Percentiles rank a stretch among this genome's conserved stretches.
Conservation (phyloP, 2,888 invertebrate genomes). For the Conistra vaccinii region DNA sequence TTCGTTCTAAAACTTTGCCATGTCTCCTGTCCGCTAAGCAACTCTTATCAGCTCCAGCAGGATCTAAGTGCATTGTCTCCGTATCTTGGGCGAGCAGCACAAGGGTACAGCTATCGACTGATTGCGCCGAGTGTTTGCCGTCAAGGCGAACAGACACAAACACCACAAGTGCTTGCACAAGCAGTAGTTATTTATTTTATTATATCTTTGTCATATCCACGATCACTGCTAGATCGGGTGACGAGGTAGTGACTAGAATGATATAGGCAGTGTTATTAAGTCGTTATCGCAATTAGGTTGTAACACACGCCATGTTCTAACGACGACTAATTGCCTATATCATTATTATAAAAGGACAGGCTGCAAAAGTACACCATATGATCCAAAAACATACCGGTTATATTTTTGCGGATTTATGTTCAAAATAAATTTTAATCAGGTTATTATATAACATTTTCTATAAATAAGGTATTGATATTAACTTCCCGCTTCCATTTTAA, state of each 20-base stretch:
- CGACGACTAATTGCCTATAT: constrained; percentile 1
- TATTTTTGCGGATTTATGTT: neutral
- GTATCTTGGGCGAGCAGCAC: constrained; percentile 51
- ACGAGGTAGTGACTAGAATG: neutral
- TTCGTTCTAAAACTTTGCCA: constrained; percentile 34
- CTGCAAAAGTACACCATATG: neutral
- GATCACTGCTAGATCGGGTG: constrained; percentile 26
- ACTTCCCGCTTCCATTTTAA: neutral
- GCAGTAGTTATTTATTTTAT: constrained; percentile 46
- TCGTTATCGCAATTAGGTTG: constrained; percentile 10
- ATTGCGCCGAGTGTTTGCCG: constrained; percentile 62
- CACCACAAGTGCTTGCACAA: constrained; percentile 58
- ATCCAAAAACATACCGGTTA: neutral
- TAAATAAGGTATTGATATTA: neutral
- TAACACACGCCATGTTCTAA: constrained; percentile 1
- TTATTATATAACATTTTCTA: neutral
- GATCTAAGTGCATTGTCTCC: constrained; percentile 63
- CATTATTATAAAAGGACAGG: neutral
- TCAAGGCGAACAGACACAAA: constrained; percentile 57
- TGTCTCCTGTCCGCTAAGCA: constrained; percentile 22
- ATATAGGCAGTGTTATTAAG: constrained; percentile 12
- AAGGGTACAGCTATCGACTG: constrained; percentile 66
- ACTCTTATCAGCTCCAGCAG: constrained; percentile 45
- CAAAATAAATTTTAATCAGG: neutral
- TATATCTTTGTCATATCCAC: constrained; percentile 28